phyloP scores from a whole-genome alignment of 2,113 vertebrate genomes.

The Colinus virginianus region DNA sequence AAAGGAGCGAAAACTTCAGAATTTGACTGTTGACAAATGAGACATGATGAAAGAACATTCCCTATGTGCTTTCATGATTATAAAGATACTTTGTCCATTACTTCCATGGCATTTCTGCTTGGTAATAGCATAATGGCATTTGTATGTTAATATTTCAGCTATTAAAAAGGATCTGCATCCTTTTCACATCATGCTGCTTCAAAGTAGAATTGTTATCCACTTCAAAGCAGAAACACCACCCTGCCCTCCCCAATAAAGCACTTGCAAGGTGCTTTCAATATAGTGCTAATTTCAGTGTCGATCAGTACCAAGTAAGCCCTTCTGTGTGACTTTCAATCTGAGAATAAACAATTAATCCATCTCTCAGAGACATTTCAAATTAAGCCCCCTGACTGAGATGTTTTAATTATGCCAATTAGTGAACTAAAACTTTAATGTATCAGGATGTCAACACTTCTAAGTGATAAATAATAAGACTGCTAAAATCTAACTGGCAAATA shows the following conservation, averaged over 20 bases:
- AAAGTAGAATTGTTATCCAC: background rate
- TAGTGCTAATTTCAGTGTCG: background rate
- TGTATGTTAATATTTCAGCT: background rate
- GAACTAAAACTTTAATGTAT: slow-evolving; percentile 6
- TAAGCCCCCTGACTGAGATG: background rate
- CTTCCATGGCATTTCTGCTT: background rate
- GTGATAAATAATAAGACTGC: background rate
- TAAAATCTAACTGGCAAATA: background rate
- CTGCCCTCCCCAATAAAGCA: background rate
- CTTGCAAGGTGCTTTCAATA: background rate
- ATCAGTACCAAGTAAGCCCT: background rate
- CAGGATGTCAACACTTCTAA: background rate
- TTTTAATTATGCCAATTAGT: slow-evolving; percentile 2
- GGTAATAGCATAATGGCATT: background rate
- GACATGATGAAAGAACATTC: background rate
- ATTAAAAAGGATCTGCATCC: background rate
- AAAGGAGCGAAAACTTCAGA: background rate
- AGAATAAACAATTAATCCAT: background rate
- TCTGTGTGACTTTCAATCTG: background rate
- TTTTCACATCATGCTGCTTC: background rate
- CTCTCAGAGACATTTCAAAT: background rate
- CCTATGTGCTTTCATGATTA: background rate
- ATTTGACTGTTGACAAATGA: background rate
- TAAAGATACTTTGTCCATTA: background rate
- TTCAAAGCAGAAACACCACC: background rate